These are phyloP conservation scores for Galeopsomyia nigrocyanea DNA, from an alignment of 2,888 invertebrate genomes.

Conservation along the genomic window DNA sequence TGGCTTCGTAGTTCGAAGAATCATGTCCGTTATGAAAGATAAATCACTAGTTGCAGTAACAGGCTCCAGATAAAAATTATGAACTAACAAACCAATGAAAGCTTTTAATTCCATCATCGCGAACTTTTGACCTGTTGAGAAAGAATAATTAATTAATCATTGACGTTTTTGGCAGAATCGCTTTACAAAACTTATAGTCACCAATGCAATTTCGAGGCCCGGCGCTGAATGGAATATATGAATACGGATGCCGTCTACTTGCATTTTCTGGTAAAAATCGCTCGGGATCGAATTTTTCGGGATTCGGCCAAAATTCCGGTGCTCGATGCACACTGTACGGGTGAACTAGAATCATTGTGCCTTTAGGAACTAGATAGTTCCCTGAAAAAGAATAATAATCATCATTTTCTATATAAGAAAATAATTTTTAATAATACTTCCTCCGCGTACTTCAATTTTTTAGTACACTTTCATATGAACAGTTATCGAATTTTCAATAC, in stretches of 20 bases:
- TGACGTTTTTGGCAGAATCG: too few relatives aligned
- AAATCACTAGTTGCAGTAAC: conserved; percentile 53
- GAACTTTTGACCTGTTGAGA: conserved; percentile 52
- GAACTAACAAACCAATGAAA: conserved; percentile 51
- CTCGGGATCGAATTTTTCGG: conserved; percentile 77
- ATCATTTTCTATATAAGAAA: too few relatives aligned
- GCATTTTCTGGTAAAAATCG: conserved; percentile 75
- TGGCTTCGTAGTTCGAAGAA: conserved; percentile 52
- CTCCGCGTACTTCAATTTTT: too few relatives aligned
- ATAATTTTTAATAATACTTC: too few relatives aligned
- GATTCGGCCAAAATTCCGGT: conserved; percentile 75
- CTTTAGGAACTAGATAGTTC: conserved; percentile 70
- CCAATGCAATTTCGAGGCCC: conserved; percentile 80
- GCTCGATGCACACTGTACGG: conserved; percentile 76
- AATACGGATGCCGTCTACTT: conserved; percentile 73
- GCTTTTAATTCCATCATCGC: conserved; percentile 60
- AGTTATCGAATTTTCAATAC: not conserved
- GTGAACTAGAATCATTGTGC: conserved; percentile 71
- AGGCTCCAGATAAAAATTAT: conserved; percentile 57
- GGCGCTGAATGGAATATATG: conserved; percentile 79
- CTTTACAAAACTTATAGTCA: conserved; percentile 53
- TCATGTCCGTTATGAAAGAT: conserved; percentile 50
- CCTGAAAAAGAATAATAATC: conserved; percentile 59
- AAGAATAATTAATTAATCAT: not conserved
- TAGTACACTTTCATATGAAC: too few relatives aligned